These are phyloP conservation scores for Saiga tatarica DNA, from an alignment of 2,113 vertebrate species.

Conservation along the genomic window DNA sequence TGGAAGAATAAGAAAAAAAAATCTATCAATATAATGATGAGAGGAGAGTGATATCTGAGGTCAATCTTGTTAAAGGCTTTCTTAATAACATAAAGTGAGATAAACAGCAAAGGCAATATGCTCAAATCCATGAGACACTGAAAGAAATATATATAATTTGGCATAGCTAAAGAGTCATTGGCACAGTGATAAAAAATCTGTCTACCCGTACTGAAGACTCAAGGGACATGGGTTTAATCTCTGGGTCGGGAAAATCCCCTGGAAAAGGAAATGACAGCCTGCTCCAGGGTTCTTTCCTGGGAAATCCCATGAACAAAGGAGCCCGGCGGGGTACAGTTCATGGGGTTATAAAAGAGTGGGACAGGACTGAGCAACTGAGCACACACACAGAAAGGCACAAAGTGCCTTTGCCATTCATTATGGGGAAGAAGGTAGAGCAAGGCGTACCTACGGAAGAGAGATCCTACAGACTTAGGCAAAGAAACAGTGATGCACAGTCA, in stretches of 20 bases:
- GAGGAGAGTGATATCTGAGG: not conserved
- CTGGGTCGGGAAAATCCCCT: accelerated
- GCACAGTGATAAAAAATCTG: not conserved
- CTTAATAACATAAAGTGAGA: not conserved
- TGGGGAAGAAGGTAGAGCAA: not conserved
- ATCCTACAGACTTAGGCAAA: not conserved
- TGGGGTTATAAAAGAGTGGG: not conserved
- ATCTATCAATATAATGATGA: not conserved
- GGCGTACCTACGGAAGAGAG: not conserved
- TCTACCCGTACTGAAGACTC: not conserved
- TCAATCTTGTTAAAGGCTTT: not conserved
- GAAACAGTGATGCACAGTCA: not conserved
- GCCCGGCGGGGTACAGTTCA: accelerated
- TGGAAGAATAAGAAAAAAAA: not conserved
- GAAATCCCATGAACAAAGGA: not conserved
- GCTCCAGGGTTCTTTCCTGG: not conserved
- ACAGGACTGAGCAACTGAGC: not conserved
- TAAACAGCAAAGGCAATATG: not conserved
- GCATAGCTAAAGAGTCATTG: not conserved
- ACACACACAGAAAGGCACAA: not conserved
- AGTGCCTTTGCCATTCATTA: not conserved
- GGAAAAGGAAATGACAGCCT: not conserved
- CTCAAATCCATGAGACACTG: not conserved
- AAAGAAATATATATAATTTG: not conserved
- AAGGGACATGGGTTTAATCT: not conserved